Evolutionary conservation across 2,888 invertebrate genomes (phyloP).

Genomic region (Hirtodrosophila histrioides): DNA sequence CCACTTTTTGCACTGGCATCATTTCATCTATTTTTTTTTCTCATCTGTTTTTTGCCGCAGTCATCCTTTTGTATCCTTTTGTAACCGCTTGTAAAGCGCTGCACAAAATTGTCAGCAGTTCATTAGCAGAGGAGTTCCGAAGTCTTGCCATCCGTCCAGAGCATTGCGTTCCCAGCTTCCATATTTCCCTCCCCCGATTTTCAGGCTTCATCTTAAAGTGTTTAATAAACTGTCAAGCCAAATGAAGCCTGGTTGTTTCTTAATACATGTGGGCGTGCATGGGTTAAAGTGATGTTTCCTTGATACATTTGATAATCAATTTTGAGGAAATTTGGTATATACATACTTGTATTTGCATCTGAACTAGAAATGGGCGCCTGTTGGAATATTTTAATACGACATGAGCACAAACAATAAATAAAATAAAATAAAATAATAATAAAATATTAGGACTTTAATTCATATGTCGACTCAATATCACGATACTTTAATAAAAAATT

Average conservation of each 20-base stretch:
- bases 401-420: too few species aligned
- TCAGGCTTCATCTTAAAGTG: conserved; percentile 47
- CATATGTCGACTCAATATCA: too few species aligned
- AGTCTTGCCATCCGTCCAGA: conserved; percentile 18
- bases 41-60: conserved; percentile 1
- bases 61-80: conserved; percentile 65
- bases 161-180: conserved; percentile 2
- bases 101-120: conserved; percentile 77
- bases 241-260: conserved; percentile 6
- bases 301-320: too few species aligned
- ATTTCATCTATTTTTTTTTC: conserved; percentile 34
- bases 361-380: too few species aligned
- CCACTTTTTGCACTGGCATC: conserved; percentile 61
- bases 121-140: conserved; percentile 57
- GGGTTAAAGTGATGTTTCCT: background rate
- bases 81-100: conserved; percentile 76
- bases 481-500: too few species aligned
- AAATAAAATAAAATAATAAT: too few species aligned
- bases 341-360: background rate
- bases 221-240: conserved; percentile 56
- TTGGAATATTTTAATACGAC: too few species aligned
- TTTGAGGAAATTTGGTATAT: background rate
- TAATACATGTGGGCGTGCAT: background rate
- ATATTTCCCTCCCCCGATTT: too few species aligned
- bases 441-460: too few species aligned